Evolutionary conservation across 2,113 vertebrate genomes (phyloP), one percentile per base, ranked within the genome.

Genomic region (Crotophaga sulcirostris): DNA sequence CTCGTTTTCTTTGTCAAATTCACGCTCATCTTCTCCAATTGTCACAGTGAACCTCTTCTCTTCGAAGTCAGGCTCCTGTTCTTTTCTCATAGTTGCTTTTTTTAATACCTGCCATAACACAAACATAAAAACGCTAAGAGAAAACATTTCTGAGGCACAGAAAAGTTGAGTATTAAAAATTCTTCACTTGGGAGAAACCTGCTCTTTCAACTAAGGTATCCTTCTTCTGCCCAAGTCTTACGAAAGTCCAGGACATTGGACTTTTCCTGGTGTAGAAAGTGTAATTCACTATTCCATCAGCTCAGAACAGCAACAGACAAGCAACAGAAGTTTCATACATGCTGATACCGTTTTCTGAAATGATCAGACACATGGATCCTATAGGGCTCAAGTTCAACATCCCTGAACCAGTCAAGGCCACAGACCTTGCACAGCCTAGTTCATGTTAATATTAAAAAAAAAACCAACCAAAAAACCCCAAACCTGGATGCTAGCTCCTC

Each of bases 1-100:
- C 60, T 99, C 99, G 3, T 99, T 99, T 91, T 99, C 99, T 90
- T 99, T 99, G 98, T 99, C 99, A n/a, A 99, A 99, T 13, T 99
- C 99, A 28, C 99, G 93, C 72, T 99, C 99, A 0, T 99, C 99
- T 70, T 99, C 99, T 6, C 99, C 99, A 3, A 99, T 99, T 62
- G 99, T 99, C 90, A 99, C 99, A 1, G 99, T 99, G 94, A 99
- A 99, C 15, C 99, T 98, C 66, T 99, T 99, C 96, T 99, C 99
- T 96, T 99, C 99, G 80, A 99, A 99, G 97, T 99, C 99, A 1
- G 99, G 99, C 92, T 99, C 99, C 89, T 99, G 99, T 49, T 99
- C 99, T 90, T 99, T 99, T 10, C 99, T 98, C 85, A 99, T 99
- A 1, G 99, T 99, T 88, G 99, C 99, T 94, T 99, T 99, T 97